Base-by-base conservation (phyloP, 2,113 vertebrate genomes). In the Diphyllodes magnificus region DNA sequence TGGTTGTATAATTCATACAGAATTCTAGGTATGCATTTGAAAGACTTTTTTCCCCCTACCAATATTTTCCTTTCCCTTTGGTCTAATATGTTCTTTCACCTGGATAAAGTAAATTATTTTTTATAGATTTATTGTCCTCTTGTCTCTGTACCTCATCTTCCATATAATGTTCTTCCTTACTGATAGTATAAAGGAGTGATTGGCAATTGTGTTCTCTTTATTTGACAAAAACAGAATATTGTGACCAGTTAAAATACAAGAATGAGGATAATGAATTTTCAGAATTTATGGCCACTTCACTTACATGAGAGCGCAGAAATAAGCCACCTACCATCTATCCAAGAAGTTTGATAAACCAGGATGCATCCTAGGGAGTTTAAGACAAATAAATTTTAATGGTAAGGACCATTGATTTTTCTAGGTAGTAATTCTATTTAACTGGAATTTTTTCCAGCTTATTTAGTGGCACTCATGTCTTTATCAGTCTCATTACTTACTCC, bases 391-490 rank as follows among this genome's bases (percentile, higher is more conserved):
- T 11, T 78, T 84, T 90, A 86, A 84, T 90, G 59, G 63, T 31
- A 91, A 93, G 30, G 40, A 39, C 54, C 88, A 66, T 11, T 89
- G 84, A 93, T 88, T 92, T 95, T 77, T 88, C 93, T 65, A 42
- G 45, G 28, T 24, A 90, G 69, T 79, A 93, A 86, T 81, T 91
- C 33, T 87, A 54, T 93, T 86, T 86, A 92, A 86, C 75, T 66
- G 49, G 44, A 59, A 0, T 44, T 69, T 86, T 95, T 92, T 80
- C 51, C 35, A 37, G 11, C 8, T 73, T 54, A 82, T 91, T 86
- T 90, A 93, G 53, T 88, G 28, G 8, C 42, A 9, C 53, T 79
- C 22, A 72, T 53, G 56, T 60, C 45, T 92, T 86, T 84, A 71
- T 83, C 71, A 70, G 18, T 86, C 28, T 82, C 35, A 77, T 92